Evolutionary conservation across 1,140 invertebrate species (phyloP).

Genomic region (Caenorhabditis elegans): WBcel235 BX284606.5:4688501-4689000

Average conservation of each 20-base stretch:
- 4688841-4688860: conserved; percentile 40
- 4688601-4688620: no score
- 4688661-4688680: background rate
- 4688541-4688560: no score
- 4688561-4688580: no score
- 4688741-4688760: conserved; percentile 34
- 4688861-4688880: conserved; percentile 35
- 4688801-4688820: conserved; percentile 38
- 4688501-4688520: no score
- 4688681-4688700: conserved; percentile 39
- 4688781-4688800: conserved; percentile 37
- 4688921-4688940: conserved; percentile 6
- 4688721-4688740: conserved; percentile 34
- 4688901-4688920: conserved; percentile 30
- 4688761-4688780: conserved; percentile 36
- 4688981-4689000: conserved; percentile 36
- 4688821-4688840: conserved; percentile 38
- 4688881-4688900: conserved; percentile 36
- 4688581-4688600: no score
- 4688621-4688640: no score
- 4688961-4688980: conserved; percentile 20
- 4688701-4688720: conserved; percentile 19
- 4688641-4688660: no score
- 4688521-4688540: no score
- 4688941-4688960: conserved; percentile 28